These are phyloP conservation scores for Clarias gariepinus DNA, from an alignment of 2,113 vertebrate genomes.

Conservation along the genomic window DNA sequence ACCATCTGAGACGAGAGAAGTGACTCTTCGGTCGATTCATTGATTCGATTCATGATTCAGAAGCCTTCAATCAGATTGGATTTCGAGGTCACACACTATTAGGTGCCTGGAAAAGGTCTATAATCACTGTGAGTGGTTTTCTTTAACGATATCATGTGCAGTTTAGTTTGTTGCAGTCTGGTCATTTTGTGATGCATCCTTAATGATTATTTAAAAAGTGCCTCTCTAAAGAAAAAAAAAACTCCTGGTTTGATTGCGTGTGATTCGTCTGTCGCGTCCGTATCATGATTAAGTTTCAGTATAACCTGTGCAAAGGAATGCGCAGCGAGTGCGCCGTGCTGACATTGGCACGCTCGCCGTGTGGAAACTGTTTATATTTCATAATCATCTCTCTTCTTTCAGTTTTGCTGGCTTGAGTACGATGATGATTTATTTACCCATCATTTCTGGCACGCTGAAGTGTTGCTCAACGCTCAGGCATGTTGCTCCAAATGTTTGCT, in stretches of 20 bases:
- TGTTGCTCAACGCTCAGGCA: constrained; percentile 5
- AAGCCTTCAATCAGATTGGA: not conserved
- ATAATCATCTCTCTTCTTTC: not conserved
- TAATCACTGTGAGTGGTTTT: not conserved
- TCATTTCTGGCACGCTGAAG: not conserved
- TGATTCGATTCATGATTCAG: not conserved
- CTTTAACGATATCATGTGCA: not conserved
- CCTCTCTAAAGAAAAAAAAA: not conserved
- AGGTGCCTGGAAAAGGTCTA: not conserved
- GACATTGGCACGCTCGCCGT: not conserved
- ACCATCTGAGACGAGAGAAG: not conserved
- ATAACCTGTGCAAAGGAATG: not conserved
- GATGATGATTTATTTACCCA: not conserved
- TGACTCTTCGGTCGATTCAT: not conserved
- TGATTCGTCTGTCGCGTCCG: not conserved
- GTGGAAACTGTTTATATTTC: constrained; percentile 8
- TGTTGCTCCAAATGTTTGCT: constrained; percentile 29
- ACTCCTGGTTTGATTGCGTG: not conserved
- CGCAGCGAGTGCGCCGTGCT: not conserved
- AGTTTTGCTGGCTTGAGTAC: not conserved
- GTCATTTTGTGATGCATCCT: not conserved
- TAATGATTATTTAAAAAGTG: not conserved
- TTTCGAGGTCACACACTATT: not conserved
- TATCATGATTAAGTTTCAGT: not conserved
- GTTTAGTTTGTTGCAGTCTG: not conserved